Evolutionary conservation across 2,888 invertebrate genomes (phyloP), one percentile per base, ranked within the genome.

Genomic region (Congeria kusceri): DNA sequence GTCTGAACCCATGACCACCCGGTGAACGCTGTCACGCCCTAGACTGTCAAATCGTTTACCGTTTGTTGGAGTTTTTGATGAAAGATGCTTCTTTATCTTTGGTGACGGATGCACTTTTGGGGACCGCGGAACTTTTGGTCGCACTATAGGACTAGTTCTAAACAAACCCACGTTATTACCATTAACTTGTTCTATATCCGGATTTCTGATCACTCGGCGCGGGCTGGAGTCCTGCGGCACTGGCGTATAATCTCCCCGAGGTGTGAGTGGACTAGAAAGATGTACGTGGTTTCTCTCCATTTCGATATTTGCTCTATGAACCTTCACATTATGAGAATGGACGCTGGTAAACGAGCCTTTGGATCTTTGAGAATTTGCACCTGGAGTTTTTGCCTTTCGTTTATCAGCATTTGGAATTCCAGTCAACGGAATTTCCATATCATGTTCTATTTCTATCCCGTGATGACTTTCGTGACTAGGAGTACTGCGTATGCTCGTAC

Each of bases 401-500:
- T 73, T 82, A 53, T 65, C 70, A 53, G 56, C 62, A 62, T 63
- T 63, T 27, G 73, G 47, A 18, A 77, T 79, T 32, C 88, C 86
- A 7, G 91, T 90, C 9, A 91, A 83, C 15, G 90, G 90, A n/a
- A 86, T 83, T 62, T 90, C 88, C 88, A 89, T 89, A 64, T 89
- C 89, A 27, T 88, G 83, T 28, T 89, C 88, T 29, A 86, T 86
- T 68, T 87, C 86, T 32, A 86, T 85, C 64, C 87, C 87, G 63
- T 84, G 82, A 77, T 83, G 82, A 69, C 86, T 86, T 44, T 81
- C 82, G 57, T 83, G 86, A 76, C 86, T 86, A 1, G 87, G 86
- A 20, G 77, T 85, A 57, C 86, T 88, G 23, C 77, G 84, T 84
- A 87, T 85, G 77, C 87, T 87, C 28, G 87, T 87, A 67, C 87